Evolutionary conservation across 2,888 invertebrate species (phyloP).

Genomic region (Polymixis flavicincta): DNA sequence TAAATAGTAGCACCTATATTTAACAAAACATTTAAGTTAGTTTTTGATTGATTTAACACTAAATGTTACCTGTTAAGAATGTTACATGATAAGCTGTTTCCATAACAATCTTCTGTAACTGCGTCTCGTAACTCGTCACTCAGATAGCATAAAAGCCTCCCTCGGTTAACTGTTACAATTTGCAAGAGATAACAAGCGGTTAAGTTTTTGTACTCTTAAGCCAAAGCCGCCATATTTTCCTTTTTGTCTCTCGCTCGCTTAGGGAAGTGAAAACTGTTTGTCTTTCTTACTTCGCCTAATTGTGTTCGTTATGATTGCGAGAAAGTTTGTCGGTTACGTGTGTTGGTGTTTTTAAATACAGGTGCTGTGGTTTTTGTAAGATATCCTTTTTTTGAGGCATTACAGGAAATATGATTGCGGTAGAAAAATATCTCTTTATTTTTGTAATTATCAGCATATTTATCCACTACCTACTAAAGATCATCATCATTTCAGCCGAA

Average conservation of each 20-base stretch:
- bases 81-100: background rate
- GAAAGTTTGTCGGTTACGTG: background rate
- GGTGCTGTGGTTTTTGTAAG: background rate
- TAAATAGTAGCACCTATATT: too few relatives aligned
- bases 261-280: slow-evolving; percentile 48
- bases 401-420: too few relatives aligned
- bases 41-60: too few relatives aligned
- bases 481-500: too few relatives aligned
- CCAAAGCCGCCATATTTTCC: slow-evolving; percentile 48
- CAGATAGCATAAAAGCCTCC: slow-evolving; percentile 33
- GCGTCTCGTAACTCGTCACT: slow-evolving; percentile 43
- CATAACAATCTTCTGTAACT: slow-evolving; percentile 12
- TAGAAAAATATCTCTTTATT: too few relatives aligned
- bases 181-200: background rate
- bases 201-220: slow-evolving; percentile 44
- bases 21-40: too few relatives aligned
- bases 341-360: slow-evolving; percentile 5
- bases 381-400: too few relatives aligned
- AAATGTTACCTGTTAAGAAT: too few relatives aligned
- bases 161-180: slow-evolving; percentile 29
- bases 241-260: slow-evolving; percentile 21
- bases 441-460: too few relatives aligned
- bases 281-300: slow-evolving; percentile 47
- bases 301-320: slow-evolving; percentile 48
- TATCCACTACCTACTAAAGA: too few relatives aligned